Evolutionary conservation across 2,113 vertebrate species (phyloP).

Genomic region (Gobius niger): DNA sequence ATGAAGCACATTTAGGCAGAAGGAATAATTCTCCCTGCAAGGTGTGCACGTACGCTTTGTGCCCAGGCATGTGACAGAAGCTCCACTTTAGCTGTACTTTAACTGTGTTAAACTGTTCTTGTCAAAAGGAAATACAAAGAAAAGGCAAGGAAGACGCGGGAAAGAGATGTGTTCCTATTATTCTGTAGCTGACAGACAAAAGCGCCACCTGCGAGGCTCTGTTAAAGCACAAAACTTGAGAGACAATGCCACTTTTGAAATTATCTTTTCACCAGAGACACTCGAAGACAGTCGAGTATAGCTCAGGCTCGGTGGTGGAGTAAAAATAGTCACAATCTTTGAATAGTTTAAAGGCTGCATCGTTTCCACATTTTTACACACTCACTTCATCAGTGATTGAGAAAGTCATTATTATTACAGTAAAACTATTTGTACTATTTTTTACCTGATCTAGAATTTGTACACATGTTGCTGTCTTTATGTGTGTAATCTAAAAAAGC

Average conservation of each 20-base stretch:
- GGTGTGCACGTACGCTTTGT: constrained; percentile 51
- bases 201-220: constrained; percentile 5
- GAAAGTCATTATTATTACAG: constrained; percentile 1
- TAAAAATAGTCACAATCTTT: neutral
- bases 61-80: constrained; percentile 60
- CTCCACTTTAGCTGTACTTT: constrained; percentile 30
- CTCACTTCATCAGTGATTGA: constrained; percentile 1
- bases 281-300: neutral
- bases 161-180: constrained; percentile 22
- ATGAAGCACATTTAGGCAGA: constrained; percentile 62
- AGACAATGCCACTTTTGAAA: neutral
- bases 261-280: neutral
- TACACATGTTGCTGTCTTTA: neutral
- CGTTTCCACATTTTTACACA: neutral
- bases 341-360: constrained; percentile 4
- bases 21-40: constrained; percentile 53
- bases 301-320: constrained; percentile 2
- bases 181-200: constrained; percentile 31
- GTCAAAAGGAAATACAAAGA: constrained; percentile 4
- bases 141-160: constrained; percentile 6
- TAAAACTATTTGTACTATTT: neutral
- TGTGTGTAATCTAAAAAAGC: neutral
- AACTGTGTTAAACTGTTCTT: constrained; percentile 15
- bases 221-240: constrained; percentile 6
- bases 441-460: neutral